Percentiles rank a stretch among this genome's conserved stretches.
Conservation (phyloP, 2,797 vertebrate species). For the Channa striata region DNA sequence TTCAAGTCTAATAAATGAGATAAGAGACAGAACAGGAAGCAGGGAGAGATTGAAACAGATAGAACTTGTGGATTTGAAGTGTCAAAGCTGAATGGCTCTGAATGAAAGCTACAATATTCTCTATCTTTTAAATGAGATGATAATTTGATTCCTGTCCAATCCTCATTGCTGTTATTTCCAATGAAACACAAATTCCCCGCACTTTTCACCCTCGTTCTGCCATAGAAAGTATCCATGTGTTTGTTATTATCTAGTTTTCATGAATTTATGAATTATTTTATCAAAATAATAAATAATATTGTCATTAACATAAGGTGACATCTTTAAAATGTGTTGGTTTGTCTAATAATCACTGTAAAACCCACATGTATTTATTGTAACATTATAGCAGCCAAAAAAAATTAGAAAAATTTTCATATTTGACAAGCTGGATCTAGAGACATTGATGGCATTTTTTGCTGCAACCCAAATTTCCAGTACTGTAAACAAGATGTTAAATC, state of each 20-base stretch:
- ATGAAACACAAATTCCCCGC: constrained; percentile 22
- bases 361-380: no score
- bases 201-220: neutral
- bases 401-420: neutral
- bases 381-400: no score
- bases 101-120: constrained; percentile 70
- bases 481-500: neutral
- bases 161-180: constrained; percentile 1
- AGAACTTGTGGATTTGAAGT: constrained; percentile 70
- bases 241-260: neutral
- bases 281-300: neutral
- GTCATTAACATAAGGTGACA: neutral
- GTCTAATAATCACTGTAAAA: neutral
- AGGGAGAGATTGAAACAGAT: constrained; percentile 41
- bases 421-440: neutral
- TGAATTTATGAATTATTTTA: neutral
- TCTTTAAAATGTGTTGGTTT: neutral
- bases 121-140: constrained; percentile 37
- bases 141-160: constrained; percentile 26
- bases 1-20: constrained; percentile 37
- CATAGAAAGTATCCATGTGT: neutral
- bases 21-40: constrained; percentile 10
- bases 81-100: constrained; percentile 69
- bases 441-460: neutral
- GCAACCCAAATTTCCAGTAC: neutral